Percentiles rank a stretch among this genome's conserved stretches.
phyloP scores from a whole-genome alignment of 2,113 vertebrate genomes.

The Alouatta palliata region DNA sequence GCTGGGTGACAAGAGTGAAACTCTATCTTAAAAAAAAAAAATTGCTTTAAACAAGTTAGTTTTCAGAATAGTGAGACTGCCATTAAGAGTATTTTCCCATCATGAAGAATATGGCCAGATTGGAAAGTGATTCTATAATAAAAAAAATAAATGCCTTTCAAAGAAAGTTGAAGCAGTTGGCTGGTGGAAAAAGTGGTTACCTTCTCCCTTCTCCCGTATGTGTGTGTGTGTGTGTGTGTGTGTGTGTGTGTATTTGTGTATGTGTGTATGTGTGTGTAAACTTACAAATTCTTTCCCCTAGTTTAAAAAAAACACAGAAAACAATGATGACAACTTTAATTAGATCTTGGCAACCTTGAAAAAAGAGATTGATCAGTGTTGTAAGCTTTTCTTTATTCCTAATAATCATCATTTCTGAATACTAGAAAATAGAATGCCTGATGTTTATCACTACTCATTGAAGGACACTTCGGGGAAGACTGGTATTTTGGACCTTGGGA shows the following conservation, averaged over 20 bases:
- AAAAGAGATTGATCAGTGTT: neutral
- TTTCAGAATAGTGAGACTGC: constrained; percentile 34
- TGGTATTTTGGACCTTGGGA: constrained; percentile 69
- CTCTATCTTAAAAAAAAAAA: neutral
- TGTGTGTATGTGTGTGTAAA: neutral
- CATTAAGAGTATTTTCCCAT: neutral
- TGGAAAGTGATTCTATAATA: constrained; percentile 10
- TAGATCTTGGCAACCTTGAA: neutral
- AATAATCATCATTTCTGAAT: constrained; percentile 25
- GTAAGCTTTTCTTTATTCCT: neutral
- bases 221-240: neutral
- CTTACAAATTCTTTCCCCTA: constrained; percentile 10
- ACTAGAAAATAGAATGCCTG: constrained; percentile 46
- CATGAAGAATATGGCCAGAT: neutral
- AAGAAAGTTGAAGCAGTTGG: neutral
- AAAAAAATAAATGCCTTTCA: constrained; percentile 4
- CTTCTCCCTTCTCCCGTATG: neutral
- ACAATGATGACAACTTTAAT: neutral
- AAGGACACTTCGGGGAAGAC: constrained; percentile 48
- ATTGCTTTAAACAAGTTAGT: neutral
- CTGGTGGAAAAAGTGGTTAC: neutral
- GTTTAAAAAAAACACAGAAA: neutral
- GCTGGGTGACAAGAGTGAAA: too few species aligned
- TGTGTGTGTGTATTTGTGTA: neutral
- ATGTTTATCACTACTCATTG: constrained; percentile 42